Percentiles rank a stretch among this genome's conserved stretches.
phyloP scores from a whole-genome alignment of 35 echinoderm and acorn worm species.

The Apostichopus japonicus region DNA sequence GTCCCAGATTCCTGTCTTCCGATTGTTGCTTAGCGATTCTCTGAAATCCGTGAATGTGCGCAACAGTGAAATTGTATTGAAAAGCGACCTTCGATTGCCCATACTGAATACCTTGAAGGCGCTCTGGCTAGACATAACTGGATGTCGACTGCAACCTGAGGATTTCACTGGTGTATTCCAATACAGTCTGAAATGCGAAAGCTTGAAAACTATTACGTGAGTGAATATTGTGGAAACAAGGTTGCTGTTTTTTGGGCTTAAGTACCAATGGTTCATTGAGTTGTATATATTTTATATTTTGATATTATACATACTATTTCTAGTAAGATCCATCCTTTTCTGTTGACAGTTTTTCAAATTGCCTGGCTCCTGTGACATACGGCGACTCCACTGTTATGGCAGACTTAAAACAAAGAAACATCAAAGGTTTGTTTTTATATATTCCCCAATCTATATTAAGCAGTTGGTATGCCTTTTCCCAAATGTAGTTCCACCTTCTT shows the following conservation, averaged over 20 bases:
- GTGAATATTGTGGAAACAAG: background rate
- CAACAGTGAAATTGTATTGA: background rate
- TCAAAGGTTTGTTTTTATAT: background rate
- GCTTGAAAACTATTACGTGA: background rate
- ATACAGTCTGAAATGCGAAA: background rate
- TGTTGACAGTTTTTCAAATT: background rate
- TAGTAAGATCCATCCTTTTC: background rate
- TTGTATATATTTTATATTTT: too few relatives aligned
- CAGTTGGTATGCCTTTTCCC: too few relatives aligned
- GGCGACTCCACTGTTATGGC: background rate
- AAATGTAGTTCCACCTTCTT: too few relatives aligned
- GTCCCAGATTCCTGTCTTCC: too few relatives aligned
- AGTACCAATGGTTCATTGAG: too few relatives aligned
- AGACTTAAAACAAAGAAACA: background rate
- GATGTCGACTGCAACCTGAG: background rate
- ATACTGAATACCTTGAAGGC: background rate
- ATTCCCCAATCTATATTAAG: too few relatives aligned
- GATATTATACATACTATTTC: too few relatives aligned
- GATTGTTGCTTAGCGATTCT: too few relatives aligned
- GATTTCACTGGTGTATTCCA: background rate
- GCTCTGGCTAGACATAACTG: background rate
- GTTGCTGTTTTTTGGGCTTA: too few relatives aligned
- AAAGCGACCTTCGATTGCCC: background rate
- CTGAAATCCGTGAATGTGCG: too few relatives aligned
- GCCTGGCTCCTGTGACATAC: background rate